A percentile compares a stretch with the other conserved stretches of the same genome.
These are phyloP conservation scores for Cephalopterus ornatus DNA, from an alignment of 2,113 vertebrate genomes.

Conservation along the genomic window DNA sequence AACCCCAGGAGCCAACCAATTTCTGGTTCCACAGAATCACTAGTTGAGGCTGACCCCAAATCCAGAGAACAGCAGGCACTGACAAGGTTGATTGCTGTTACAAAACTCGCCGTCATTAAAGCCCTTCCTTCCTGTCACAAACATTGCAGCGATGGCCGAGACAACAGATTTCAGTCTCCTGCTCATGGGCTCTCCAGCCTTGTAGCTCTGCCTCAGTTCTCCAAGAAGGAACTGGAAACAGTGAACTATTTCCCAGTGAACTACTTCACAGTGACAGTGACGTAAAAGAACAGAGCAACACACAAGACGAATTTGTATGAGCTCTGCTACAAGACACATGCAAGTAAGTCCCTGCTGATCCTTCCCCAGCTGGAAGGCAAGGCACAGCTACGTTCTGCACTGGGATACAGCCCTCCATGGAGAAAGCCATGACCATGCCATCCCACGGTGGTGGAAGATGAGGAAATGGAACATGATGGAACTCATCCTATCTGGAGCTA, in stretches of 20 bases:
- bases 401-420: not conserved
- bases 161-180: not conserved
- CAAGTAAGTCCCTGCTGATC: not conserved
- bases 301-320: fast-evolving
- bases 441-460: fast-evolving
- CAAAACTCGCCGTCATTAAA: not conserved
- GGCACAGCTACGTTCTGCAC: fast-evolving
- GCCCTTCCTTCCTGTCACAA: not conserved
- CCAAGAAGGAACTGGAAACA: not conserved
- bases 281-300: not conserved
- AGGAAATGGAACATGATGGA: not conserved
- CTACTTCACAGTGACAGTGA: not conserved
- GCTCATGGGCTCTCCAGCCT: not conserved
- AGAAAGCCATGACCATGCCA: not conserved
- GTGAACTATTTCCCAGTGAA: not conserved
- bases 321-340: not conserved
- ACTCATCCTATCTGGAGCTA: not conserved
- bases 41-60: not conserved
- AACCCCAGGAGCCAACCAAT: not conserved
- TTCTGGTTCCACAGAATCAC: not conserved
- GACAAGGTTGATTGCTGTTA: not conserved
- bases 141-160: fast-evolving
- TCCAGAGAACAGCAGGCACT: not conserved
- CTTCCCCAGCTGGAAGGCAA: not conserved
- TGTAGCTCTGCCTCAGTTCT: not conserved